A percentile compares a stretch with the other conserved stretches of the same genome.
These are phyloP conservation scores for Penaeus chinensis DNA, from an alignment of 1,140 invertebrate genomes.

Conservation along the genomic window DNA sequence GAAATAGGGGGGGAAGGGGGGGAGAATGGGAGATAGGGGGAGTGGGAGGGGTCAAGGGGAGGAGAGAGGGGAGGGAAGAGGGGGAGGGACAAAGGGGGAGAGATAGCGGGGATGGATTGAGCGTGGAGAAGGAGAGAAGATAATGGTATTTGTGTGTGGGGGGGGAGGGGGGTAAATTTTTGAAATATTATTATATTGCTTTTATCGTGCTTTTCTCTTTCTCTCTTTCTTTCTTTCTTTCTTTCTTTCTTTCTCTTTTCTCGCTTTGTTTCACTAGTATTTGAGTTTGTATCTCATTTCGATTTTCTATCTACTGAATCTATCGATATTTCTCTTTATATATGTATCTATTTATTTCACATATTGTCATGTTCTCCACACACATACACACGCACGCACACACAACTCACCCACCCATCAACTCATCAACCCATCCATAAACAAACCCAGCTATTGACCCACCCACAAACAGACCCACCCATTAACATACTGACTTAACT, in stretches of 20 bases:
- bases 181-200: not conserved
- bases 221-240: not conserved
- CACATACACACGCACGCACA: not conserved
- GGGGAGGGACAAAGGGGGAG: not conserved
- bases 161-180: not conserved
- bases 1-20: not conserved
- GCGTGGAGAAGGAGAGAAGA: not conserved
- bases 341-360: not conserved
- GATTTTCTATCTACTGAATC: no score
- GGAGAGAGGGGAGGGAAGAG: not conserved
- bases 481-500: no score
- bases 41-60: no score
- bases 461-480: no score
- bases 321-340: not conserved
- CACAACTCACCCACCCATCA: not conserved
- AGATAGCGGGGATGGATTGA: not conserved
- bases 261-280: no score
- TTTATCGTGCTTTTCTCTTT: not conserved
- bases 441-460: not conserved
- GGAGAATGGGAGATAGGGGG: not conserved
- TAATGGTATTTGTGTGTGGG: not conserved
- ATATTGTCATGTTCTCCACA: not conserved
- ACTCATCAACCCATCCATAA: slow-evolving; percentile 8
- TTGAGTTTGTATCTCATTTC: no score
- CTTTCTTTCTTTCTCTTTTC: not conserved